Conservation (phyloP, 1,140 invertebrate genomes). For the Diorhabda sublineata region DNA sequence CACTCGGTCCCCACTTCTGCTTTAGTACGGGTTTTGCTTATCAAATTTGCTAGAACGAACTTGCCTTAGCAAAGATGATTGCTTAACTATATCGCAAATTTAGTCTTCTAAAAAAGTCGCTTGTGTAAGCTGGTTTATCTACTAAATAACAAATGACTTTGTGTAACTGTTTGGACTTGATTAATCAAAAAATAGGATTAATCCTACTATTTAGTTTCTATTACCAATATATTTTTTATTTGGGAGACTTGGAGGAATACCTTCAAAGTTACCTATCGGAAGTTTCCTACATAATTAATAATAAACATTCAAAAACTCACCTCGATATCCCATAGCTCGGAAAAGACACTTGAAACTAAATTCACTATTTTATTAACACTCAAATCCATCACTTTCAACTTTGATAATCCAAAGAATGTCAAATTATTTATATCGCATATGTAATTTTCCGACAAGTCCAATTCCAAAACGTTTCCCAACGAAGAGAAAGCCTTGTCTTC, state of each 20-base stretch:
- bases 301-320: slow-evolving; percentile 12
- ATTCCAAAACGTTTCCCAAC: slow-evolving; percentile 11
- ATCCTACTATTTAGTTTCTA: too few relatives aligned
- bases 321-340: slow-evolving; percentile 16
- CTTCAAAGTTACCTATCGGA: not conserved
- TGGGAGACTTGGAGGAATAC: not conserved
- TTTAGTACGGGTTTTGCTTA: too few relatives aligned
- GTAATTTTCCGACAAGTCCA: slow-evolving; percentile 16
- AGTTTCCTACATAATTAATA: not conserved
- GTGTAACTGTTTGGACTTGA: too few relatives aligned
- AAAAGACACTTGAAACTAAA: slow-evolving; percentile 9
- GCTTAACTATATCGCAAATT: too few relatives aligned
- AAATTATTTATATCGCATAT: slow-evolving; percentile 17
- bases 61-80: too few relatives aligned
- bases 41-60: too few relatives aligned
- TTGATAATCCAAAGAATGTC: slow-evolving; percentile 17
- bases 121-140: too few relatives aligned
- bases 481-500: slow-evolving; percentile 9
- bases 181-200: too few relatives aligned
- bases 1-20: too few relatives aligned
- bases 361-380: slow-evolving; percentile 13
- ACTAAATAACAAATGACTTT: too few relatives aligned
- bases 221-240: too few relatives aligned
- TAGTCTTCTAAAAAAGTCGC: too few relatives aligned
- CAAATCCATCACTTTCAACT: slow-evolving; percentile 17